Base-by-base conservation (phyloP, 2,888 invertebrate species). In the Ichneumon xanthorius region DNA sequence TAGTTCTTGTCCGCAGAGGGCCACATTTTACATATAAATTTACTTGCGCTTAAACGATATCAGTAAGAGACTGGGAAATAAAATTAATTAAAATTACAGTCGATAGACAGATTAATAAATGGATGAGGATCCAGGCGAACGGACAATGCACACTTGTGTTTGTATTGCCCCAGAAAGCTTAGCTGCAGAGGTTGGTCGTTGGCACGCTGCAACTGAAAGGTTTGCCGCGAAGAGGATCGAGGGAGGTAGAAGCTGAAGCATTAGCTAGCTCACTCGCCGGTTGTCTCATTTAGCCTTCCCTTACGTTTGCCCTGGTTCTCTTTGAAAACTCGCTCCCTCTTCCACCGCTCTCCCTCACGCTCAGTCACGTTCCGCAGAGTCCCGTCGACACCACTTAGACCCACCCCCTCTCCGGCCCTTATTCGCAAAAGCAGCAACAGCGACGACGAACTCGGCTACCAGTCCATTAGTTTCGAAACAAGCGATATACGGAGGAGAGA, bases 401-500 rank as follows among this genome's bases (percentile, higher is more conserved):
- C 30, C 33, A 61, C 48, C 63, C 22, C 48, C 22, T 26, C 48
- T 37, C 61, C 67, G 61, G 61, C 48, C 45, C 45, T 45, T 16
- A 45, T 45, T 33, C 14, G 61, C 80, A 58, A n/a, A 53, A 71
- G 79, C 55, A 22, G 65, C 80, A 78, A 83, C 73, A 73, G 55
- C 72, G 33, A 80, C 84, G 86, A 83, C 83, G 67, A 84, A 86
- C 86, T 84, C 86, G 86, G 81, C 82, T 81, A 84, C 76, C 81
- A 67, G 84, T 86, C 84, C 86, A 86, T 86, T 86, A 86, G 86
- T 84, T 86, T 72, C 75, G 76, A 86, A 84, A 84, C 86, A 84
- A 86, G 80, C 70, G 48, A 79, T 61, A 65, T 76, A 72, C 79
- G 72, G 26, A 79, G 19, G 68, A 63, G 40, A 45, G 22, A 78